Evolutionary conservation across 2,113 vertebrate genomes (phyloP).

Genomic region (Epinephelus cyanopodus): DNA sequence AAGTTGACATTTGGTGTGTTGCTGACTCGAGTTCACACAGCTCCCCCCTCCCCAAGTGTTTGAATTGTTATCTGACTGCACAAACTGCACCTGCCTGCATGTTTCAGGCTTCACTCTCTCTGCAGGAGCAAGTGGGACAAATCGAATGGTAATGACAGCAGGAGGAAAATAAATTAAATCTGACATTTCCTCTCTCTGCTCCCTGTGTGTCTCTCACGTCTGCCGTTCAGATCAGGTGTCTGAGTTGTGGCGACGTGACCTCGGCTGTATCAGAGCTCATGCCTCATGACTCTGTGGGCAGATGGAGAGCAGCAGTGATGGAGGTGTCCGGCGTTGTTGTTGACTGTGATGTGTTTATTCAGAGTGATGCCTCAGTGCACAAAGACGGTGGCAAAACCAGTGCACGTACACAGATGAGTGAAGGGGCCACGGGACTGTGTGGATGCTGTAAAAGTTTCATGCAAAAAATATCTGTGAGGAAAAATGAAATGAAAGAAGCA

Average conservation of each 20-base stretch:
- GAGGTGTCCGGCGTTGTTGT: constrained; percentile 44
- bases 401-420: neutral
- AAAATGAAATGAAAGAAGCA: neutral
- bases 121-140: neutral
- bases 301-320: constrained; percentile 12
- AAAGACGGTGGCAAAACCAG: constrained; percentile 4
- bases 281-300: neutral
- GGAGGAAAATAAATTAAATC: neutral
- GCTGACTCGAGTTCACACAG: constrained; percentile 15
- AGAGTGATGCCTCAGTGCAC: constrained; percentile 10
- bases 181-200: neutral
- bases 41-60: neutral
- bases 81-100: constrained; percentile 9
- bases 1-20: constrained; percentile 51
- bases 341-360: constrained; percentile 37
- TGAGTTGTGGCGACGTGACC: too few relatives aligned
- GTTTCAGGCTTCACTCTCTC: neutral
- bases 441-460: neutral
- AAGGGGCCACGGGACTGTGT: neutral
- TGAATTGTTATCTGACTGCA: constrained; percentile 4
- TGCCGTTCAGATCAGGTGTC: neutral
- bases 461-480: neutral
- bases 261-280: neutral
- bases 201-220: neutral
- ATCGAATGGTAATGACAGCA: too few relatives aligned